These are phyloP conservation scores for Brenthis ino DNA, from an alignment of 2,888 invertebrate species.

Conservation along the genomic window DNA sequence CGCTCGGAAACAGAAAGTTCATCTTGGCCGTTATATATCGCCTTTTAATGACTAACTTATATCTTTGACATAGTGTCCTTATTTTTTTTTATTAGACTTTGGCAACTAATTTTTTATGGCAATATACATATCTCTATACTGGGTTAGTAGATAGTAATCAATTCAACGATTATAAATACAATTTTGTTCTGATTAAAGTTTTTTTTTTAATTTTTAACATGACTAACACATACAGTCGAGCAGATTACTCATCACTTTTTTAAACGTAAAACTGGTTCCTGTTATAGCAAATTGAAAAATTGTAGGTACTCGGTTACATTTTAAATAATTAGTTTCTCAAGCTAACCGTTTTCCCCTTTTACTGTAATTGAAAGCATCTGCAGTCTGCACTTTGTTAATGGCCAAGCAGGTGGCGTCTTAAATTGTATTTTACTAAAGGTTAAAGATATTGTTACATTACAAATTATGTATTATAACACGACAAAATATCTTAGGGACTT, in stretches of 20 bases:
- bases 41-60: conserved; percentile 28
- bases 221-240: too few species aligned
- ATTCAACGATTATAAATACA: not conserved
- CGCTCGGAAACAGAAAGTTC: conserved; percentile 36
- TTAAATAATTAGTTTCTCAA: not conserved
- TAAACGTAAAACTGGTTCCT: not conserved
- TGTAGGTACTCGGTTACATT: conserved; percentile 10
- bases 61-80: conserved; percentile 37
- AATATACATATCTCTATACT: conserved; percentile 6
- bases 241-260: not conserved
- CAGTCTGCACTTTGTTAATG: conserved; percentile 2
- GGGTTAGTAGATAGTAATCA: not conserved
- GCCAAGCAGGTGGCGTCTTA: conserved; percentile 3
- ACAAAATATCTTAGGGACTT: too few species aligned
- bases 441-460: not conserved
- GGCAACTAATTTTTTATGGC: conserved; percentile 20
- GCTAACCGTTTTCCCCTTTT: conserved; percentile 1
- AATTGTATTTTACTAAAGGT: not conserved
- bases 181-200: not conserved
- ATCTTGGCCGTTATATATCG: conserved; percentile 37
- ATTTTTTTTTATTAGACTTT: conserved; percentile 26
- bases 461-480: too few species aligned
- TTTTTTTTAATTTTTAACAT: not conserved
- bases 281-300: conserved; percentile 8
- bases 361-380: not conserved